Conservation (phyloP, 2,113 vertebrate species). For the Neotoma lepida region DNA sequence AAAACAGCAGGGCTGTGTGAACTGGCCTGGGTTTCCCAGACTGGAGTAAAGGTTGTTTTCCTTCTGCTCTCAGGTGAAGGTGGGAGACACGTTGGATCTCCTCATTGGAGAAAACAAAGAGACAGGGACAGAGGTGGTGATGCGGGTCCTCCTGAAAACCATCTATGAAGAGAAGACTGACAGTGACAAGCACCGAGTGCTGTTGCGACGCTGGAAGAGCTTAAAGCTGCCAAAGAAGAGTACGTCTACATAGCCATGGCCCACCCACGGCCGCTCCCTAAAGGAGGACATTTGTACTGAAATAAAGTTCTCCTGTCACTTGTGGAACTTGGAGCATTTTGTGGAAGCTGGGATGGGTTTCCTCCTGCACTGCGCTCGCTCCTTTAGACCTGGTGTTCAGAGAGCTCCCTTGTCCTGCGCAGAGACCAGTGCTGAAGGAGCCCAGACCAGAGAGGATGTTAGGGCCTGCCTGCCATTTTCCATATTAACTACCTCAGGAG, state of each 20-base stretch:
- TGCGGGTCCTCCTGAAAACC: slow-evolving; percentile 91
- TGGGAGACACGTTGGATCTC: slow-evolving; percentile 94
- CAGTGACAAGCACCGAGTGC: slow-evolving; percentile 89
- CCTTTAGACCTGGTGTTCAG: neutral
- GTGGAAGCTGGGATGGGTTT: neutral
- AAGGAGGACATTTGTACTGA: slow-evolving; percentile 32
- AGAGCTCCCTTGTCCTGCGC: slow-evolving; percentile 1
- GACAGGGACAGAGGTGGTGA: slow-evolving; percentile 89
- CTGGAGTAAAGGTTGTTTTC: neutral
- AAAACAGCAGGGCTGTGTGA: neutral
- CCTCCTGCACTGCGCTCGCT: neutral
- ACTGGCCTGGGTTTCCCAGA: neutral
- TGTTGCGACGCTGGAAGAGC: slow-evolving; percentile 93
- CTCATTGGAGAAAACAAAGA: slow-evolving; percentile 90
- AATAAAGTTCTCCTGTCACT: slow-evolving; percentile 55
- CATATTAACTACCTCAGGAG: neutral
- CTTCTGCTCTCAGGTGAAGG: slow-evolving; percentile 90
- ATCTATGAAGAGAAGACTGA: slow-evolving; percentile 86
- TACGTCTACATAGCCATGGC: slow-evolving; percentile 81
- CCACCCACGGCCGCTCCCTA: slow-evolving; percentile 46
- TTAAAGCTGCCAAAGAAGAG: slow-evolving; percentile 90
- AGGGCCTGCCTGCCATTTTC: slow-evolving; percentile 15
- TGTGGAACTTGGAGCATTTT: slow-evolving; percentile 11
- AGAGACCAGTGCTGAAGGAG: slow-evolving; percentile 38
- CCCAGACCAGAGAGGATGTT: slow-evolving; percentile 60